phyloP scores from a whole-genome alignment of 2,797 vertebrate genomes.

The Parauchenoglanis punctatus region DNA sequence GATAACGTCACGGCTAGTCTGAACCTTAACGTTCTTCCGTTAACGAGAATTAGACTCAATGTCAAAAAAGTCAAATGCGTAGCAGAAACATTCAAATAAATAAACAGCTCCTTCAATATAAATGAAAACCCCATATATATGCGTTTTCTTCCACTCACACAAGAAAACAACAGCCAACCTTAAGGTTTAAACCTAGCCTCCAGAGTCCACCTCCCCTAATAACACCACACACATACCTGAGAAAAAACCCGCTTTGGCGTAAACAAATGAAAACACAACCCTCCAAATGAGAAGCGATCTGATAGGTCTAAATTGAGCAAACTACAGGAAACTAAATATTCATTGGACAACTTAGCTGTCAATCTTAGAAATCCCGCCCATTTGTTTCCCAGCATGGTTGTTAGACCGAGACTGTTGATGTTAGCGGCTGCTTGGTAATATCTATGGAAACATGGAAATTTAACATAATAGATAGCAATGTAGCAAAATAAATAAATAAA shows the following conservation, averaged over 20 bases:
- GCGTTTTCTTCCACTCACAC: neutral
- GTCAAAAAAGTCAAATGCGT: neutral
- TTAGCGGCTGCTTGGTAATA: neutral
- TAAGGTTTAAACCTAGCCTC: slow-evolving; percentile 8
- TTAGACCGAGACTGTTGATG: neutral
- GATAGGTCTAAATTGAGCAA: slow-evolving; percentile 64
- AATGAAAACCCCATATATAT: neutral
- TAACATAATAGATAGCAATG: neutral
- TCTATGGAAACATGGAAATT: neutral
- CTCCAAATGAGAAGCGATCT: neutral
- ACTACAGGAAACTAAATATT: rapidly evolving
- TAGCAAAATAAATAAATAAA: neutral
- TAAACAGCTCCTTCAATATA: too few relatives aligned
- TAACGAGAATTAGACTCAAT: neutral
- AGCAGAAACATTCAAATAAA: neutral
- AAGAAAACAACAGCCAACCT: slow-evolving; percentile 46
- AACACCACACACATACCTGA: slow-evolving; percentile 1
- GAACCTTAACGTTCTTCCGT: neutral
- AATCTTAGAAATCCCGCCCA: slow-evolving; percentile 43
- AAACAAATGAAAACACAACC: slow-evolving; percentile 41
- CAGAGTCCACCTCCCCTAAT: slow-evolving; percentile 30
- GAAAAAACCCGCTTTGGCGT: neutral
- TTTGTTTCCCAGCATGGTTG: neutral
- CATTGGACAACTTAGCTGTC: slow-evolving; percentile 62
- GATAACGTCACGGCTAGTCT: neutral